These are phyloP conservation scores for Aegotheles bennettii DNA, from an alignment of 2,113 vertebrate genomes.

Conservation along the genomic window DNA sequence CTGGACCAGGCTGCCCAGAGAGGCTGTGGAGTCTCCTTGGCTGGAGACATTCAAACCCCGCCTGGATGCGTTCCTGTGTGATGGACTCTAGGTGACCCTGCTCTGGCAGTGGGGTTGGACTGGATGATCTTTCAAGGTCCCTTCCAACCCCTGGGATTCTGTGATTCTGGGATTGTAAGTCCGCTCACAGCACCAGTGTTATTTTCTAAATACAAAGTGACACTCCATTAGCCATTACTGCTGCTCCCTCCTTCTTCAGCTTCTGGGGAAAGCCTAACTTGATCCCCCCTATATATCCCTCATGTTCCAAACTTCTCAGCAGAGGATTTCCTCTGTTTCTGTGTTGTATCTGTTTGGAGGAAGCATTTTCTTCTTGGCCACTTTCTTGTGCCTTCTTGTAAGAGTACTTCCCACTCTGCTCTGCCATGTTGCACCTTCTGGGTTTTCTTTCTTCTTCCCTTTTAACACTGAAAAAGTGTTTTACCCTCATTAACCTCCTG, in stretches of 20 bases:
- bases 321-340: neutral
- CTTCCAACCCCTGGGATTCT: too few relatives aligned
- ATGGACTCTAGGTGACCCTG: too few relatives aligned
- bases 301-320: neutral
- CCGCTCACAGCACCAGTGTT: neutral
- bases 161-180: too few relatives aligned
- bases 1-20: too few relatives aligned
- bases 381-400: neutral
- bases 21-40: too few relatives aligned
- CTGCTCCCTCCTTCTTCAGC: neutral
- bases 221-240: neutral
- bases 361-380: neutral
- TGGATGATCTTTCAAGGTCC: too few relatives aligned
- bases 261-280: neutral
- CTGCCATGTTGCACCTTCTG: neutral
- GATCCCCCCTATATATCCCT: neutral
- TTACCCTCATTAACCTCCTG: neutral
- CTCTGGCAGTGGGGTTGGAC: too few relatives aligned
- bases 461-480: neutral
- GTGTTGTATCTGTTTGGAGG: neutral
- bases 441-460: neutral
- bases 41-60: too few relatives aligned
- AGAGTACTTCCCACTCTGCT: neutral
- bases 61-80: too few relatives aligned
- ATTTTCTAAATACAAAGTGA: neutral